Evolutionary conservation across 2,113 vertebrate genomes (phyloP).

Genomic region (Lepisosteus oculatus): DNA sequence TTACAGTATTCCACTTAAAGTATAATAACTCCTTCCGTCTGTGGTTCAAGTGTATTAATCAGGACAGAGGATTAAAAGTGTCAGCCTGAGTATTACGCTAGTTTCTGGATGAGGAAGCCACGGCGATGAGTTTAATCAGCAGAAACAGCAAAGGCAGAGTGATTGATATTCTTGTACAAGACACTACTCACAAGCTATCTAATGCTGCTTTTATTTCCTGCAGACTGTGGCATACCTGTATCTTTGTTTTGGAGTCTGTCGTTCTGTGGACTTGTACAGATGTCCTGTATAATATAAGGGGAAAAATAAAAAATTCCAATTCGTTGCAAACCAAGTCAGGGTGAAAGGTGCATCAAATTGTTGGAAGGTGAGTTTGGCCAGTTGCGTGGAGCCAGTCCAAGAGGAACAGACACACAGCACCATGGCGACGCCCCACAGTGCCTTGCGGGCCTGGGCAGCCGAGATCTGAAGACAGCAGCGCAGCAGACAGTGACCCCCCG

Average conservation of each 20-base stretch:
- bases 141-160: no score
- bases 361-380: constrained; percentile 88
- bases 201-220: no score
- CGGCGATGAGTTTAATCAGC: no score
- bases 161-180: no score
- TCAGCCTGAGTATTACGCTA: no score
- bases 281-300: constrained; percentile 89
- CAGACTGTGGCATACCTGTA: constrained; percentile 73
- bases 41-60: no score
- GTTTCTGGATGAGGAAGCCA: no score
- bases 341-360: constrained; percentile 88
- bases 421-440: constrained; percentile 83
- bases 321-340: constrained; percentile 93
- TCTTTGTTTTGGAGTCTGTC: constrained; percentile 84
- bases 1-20: no score
- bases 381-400: constrained; percentile 89
- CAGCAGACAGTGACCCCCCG: constrained; percentile 52
- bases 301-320: constrained; percentile 95
- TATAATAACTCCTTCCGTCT: no score
- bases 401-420: constrained; percentile 88
- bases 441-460: constrained; percentile 68
- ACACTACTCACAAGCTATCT: no score
- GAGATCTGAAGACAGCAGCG: constrained; percentile 75
- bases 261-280: constrained; percentile 82
- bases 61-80: no score